A percentile compares a stretch with the other conserved stretches of the same genome.
Conservation (phyloP, 2,797 vertebrate genomes). For the Carcharodon carcharias region DNA sequence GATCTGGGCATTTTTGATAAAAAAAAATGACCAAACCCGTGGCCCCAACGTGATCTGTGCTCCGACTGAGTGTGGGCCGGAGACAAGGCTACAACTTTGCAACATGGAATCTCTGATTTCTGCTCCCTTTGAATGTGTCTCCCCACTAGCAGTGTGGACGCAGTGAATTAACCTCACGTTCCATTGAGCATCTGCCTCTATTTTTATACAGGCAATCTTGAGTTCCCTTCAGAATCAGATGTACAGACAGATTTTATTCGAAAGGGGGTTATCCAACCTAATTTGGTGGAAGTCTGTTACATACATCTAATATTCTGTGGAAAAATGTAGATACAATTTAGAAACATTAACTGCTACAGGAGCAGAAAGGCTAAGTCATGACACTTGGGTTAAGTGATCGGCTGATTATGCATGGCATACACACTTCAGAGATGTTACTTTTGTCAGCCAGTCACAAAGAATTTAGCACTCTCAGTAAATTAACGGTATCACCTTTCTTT, state of each 20-base stretch:
- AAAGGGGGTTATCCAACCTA: neutral
- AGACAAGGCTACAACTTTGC: neutral
- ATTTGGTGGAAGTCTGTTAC: neutral
- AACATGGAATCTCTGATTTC: neutral
- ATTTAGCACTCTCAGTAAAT: neutral
- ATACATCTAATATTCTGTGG: neutral
- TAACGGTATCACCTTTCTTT: neutral
- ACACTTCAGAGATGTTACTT: neutral
- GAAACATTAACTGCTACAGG: neutral
- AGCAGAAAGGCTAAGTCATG: neutral
- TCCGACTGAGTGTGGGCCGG: neutral
- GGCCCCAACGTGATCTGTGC: neutral
- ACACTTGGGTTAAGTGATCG: neutral
- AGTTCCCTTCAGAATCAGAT: neutral
- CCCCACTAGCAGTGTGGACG: no score
- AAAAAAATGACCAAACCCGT: neutral
- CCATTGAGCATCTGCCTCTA: neutral
- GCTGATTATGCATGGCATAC: neutral
- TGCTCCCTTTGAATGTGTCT: neutral
- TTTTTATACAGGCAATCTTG: neutral
- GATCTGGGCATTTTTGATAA: neutral
- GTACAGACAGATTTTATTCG: no score
- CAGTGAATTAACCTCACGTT: neutral
- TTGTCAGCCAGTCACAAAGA: neutral
- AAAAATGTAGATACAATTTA: neutral